A percentile compares a stretch with the other conserved stretches of the same genome.
These are phyloP conservation scores for Steatornis caripensis DNA, from an alignment of 2,113 vertebrate species.

Conservation along the genomic window DNA sequence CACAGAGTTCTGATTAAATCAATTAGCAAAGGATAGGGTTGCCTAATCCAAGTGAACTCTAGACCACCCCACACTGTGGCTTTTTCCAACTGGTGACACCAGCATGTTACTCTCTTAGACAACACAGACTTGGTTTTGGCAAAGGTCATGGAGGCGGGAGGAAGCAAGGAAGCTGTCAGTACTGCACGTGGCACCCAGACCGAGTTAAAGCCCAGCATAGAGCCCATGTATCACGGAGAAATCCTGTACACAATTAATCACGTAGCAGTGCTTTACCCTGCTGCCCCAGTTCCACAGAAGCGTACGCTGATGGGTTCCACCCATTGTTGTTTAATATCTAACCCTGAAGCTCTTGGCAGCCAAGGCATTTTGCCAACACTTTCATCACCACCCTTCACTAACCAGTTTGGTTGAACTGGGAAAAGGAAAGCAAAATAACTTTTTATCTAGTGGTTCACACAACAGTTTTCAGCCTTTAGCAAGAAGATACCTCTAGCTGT, in stretches of 20 bases:
- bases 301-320: background rate
- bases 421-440: constrained; percentile 1
- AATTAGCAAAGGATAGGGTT: constrained; percentile 11
- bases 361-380: constrained; percentile 4
- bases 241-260: background rate
- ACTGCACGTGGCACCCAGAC: background rate
- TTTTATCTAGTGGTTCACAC: background rate
- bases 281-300: background rate
- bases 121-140: background rate
- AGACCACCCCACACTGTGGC: background rate
- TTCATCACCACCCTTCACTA: background rate
- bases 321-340: constrained; percentile 28
- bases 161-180: constrained; percentile 24
- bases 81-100: background rate
- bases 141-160: background rate
- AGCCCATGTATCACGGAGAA: background rate
- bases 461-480: background rate
- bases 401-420: background rate
- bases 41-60: background rate
- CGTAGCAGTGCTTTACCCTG: background rate
- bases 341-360: constrained; percentile 8
- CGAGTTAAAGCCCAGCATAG: background rate
- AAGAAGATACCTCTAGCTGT: background rate
- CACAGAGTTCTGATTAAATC: background rate
- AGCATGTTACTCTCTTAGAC: constrained; percentile 19